A percentile compares a stretch with the other conserved stretches of the same genome.
These are phyloP conservation scores for Hydriomena furcata DNA, from an alignment of 2,888 invertebrate genomes.

Conservation along the genomic window DNA sequence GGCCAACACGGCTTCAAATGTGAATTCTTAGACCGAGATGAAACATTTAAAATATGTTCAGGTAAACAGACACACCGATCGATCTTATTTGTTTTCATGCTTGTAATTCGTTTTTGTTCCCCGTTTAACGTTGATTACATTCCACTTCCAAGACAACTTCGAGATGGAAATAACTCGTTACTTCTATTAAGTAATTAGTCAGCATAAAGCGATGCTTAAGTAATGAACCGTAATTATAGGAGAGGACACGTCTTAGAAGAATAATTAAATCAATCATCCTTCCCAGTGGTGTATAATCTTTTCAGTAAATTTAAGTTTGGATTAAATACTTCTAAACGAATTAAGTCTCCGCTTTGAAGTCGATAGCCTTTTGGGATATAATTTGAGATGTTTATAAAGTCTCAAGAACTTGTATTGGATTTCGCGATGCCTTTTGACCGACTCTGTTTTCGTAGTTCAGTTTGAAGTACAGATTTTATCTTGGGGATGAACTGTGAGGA, in stretches of 20 bases:
- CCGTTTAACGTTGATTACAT: slow-evolving; percentile 76
- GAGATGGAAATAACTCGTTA: slow-evolving; percentile 79
- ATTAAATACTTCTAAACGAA: slow-evolving; percentile 70
- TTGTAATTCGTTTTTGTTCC: slow-evolving; percentile 64
- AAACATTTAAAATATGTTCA: slow-evolving; percentile 8
- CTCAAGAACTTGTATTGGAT: slow-evolving; percentile 55
- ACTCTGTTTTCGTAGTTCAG: neutral
- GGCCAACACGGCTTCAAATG: no score
- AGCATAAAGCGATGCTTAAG: slow-evolving; percentile 81
- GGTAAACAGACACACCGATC: slow-evolving; percentile 44
- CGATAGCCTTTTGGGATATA: slow-evolving; percentile 59
- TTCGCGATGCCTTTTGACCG: slow-evolving; percentile 37
- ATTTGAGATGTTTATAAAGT: slow-evolving; percentile 56
- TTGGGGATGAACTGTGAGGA: no score
- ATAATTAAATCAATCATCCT: slow-evolving; percentile 82
- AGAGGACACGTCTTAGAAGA: slow-evolving; percentile 79
- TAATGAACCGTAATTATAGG: slow-evolving; percentile 82
- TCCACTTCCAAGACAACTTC: slow-evolving; percentile 51
- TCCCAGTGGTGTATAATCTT: slow-evolving; percentile 78
- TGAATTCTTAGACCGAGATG: no score
- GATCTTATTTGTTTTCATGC: slow-evolving; percentile 66
- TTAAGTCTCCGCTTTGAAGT: slow-evolving; percentile 63
- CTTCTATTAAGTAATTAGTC: slow-evolving; percentile 83
- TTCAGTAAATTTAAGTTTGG: slow-evolving; percentile 73
- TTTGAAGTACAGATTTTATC: neutral